These are phyloP conservation scores for Ectemnius lituratus DNA, from an alignment of 2,888 invertebrate genomes.

Conservation along the genomic window DNA sequence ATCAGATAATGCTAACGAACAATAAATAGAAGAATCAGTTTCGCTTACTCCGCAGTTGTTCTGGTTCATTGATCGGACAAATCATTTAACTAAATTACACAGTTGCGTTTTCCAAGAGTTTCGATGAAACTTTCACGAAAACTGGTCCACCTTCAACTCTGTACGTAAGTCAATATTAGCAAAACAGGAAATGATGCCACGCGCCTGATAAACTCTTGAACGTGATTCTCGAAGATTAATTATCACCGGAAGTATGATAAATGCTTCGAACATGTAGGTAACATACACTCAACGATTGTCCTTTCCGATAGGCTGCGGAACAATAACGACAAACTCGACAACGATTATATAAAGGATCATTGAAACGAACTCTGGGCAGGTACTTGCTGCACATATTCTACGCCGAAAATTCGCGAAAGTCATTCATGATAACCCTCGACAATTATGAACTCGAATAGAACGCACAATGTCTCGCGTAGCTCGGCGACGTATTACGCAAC, in stretches of 20 bases:
- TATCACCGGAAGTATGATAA: too few relatives aligned
- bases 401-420: constrained; percentile 24
- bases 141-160: constrained; percentile 1
- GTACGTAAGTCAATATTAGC: background rate
- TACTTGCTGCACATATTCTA: constrained; percentile 35
- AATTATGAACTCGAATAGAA: constrained; percentile 47
- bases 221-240: too few relatives aligned
- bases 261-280: too few relatives aligned
- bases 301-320: background rate
- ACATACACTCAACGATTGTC: background rate
- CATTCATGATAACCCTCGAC: constrained; percentile 27
- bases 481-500: constrained; percentile 31
- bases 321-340: background rate
- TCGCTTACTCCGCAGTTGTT: too few relatives aligned
- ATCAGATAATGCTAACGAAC: too few relatives aligned
- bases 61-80: too few relatives aligned
- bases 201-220: too few relatives aligned
- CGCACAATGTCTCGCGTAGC: constrained; percentile 5
- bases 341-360: constrained; percentile 9
- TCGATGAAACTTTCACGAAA: background rate
- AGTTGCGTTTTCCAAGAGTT: too few relatives aligned
- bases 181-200: background rate
- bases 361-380: constrained; percentile 45
- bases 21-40: too few relatives aligned
- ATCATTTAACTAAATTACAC: too few relatives aligned